A percentile compares a stretch with the other conserved stretches of the same genome.
These are phyloP conservation scores for Drosophila koepferae DNA, from an alignment of 2,888 invertebrate species.

Conservation along the genomic window DNA sequence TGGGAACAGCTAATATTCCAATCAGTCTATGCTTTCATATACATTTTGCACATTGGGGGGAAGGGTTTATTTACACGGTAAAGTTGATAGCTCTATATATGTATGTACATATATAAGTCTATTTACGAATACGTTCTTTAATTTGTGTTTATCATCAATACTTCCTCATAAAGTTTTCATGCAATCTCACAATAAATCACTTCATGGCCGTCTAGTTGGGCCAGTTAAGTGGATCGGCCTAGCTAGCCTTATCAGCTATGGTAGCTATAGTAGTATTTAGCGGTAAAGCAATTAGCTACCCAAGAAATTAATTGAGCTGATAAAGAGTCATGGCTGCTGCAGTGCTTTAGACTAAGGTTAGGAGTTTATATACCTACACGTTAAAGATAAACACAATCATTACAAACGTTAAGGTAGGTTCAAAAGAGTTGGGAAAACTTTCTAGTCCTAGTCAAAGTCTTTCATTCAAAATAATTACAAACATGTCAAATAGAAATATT, in stretches of 20 bases:
- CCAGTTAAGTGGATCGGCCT: not conserved
- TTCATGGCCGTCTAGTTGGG: not conserved
- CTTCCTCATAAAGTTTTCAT: not conserved
- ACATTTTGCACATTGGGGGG: no score
- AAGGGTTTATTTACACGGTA: no score
- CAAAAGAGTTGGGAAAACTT: no score
- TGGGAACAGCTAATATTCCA: no score
- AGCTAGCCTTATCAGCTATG: not conserved
- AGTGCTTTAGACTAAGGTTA: not conserved
- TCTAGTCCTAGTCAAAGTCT: no score
- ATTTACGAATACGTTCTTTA: no score
- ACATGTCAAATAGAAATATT: not conserved
- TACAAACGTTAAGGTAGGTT: not conserved
- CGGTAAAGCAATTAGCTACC: not conserved
- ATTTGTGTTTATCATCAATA: no score
- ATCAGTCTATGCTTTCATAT: no score
- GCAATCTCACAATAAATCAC: not conserved
- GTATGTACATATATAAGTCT: no score
- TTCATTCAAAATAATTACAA: not conserved
- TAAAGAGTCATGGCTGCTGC: not conserved
- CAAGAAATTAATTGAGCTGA: not conserved
- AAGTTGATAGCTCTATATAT: no score
- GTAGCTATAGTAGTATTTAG: not conserved
- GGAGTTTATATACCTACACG: not conserved
- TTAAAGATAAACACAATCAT: not conserved